phyloP scores from a whole-genome alignment of 2,888 invertebrate genomes.

The Diaprepes abbreviatus region DNA sequence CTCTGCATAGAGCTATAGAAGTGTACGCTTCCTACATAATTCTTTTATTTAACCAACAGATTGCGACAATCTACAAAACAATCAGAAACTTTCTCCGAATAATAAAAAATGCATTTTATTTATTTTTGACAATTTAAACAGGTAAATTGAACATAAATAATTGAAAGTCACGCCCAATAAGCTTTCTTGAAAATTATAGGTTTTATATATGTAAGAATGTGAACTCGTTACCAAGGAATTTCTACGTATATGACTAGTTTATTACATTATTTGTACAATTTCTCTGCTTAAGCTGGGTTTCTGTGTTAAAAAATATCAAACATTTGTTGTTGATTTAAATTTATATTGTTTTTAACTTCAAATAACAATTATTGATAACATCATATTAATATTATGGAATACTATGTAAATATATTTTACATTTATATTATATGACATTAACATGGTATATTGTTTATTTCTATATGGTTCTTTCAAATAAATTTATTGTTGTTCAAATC shows the following conservation, averaged over 20 bases:
- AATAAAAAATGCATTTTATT: conserved; percentile 24
- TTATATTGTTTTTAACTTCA: too few species aligned
- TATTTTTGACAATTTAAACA: conserved; percentile 22
- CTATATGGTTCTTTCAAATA: too few species aligned
- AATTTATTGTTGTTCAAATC: too few species aligned
- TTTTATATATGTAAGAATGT: conserved; percentile 26
- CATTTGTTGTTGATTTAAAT: too few species aligned
- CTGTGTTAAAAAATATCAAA: conserved; percentile 16
- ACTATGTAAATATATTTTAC: too few species aligned
- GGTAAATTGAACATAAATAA: conserved; percentile 35
- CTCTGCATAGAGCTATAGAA: too few species aligned
- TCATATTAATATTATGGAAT: too few species aligned
- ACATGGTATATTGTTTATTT: too few species aligned
- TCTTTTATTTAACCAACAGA: not conserved
- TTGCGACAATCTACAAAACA: not conserved
- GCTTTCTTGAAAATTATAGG: conserved; percentile 36
- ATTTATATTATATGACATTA: too few species aligned
- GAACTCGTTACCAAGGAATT: conserved; percentile 31
- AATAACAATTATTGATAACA: too few species aligned
- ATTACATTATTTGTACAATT: conserved; percentile 21
- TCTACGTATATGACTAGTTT: conserved; percentile 10
- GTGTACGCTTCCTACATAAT: too few species aligned
- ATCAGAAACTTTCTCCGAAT: conserved; percentile 42
- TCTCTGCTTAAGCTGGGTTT: conserved; percentile 8
- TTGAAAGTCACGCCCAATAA: conserved; percentile 24